Evolutionary conservation across 2,888 invertebrate genomes (phyloP), one percentile per base, ranked within the genome.

Genomic region (Trachelus troglodyta): DNA sequence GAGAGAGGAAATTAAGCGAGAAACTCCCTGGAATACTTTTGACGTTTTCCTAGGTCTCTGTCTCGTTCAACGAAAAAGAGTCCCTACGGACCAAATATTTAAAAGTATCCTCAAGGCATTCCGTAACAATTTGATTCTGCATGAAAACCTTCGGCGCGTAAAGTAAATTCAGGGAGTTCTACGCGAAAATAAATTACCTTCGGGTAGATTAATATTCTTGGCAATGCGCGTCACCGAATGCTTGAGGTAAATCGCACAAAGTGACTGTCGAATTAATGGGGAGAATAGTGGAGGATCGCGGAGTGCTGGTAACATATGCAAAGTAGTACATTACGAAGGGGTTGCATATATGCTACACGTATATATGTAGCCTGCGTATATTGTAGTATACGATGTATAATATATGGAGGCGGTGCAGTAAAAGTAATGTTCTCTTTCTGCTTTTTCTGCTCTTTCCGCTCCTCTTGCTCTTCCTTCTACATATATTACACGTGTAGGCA

Each of bases 241-340:
- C 30, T 33, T 12, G 15, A 34, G 33, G 33, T 31, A 12, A 71
- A 31, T 31, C 0, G 71, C 71, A 23, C 33, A 71, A 71, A 71
- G 71, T 71, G 71, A 71, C 71, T 71, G 31, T 23, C 31, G 33
- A 34, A 71, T 71, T 71, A 71, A 71, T 71, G 31, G 23, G 23
- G 1, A 71, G 12, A 3, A 15, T 71, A 31, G 30, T 9, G 31
- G 4, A 33, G 71, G 71, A 31, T 71, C 33, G 31, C 31, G 15
- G 3, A 15, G 31, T 34, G 33, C 31, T 9, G 31, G 71, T 80
- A 78, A 69, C 76, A 74, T 80, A 79, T 80, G 80, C 81, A 80
- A 82, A 85, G 77, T 80, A 80, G 80, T 81, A 80, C 79, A 84
- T 85, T 84, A 83, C 79, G 78, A 71, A 75, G 78, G 77, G 75